These are phyloP conservation scores for Sterna hirundo DNA, from an alignment of 2,113 vertebrate genomes.

Conservation along the genomic window DNA sequence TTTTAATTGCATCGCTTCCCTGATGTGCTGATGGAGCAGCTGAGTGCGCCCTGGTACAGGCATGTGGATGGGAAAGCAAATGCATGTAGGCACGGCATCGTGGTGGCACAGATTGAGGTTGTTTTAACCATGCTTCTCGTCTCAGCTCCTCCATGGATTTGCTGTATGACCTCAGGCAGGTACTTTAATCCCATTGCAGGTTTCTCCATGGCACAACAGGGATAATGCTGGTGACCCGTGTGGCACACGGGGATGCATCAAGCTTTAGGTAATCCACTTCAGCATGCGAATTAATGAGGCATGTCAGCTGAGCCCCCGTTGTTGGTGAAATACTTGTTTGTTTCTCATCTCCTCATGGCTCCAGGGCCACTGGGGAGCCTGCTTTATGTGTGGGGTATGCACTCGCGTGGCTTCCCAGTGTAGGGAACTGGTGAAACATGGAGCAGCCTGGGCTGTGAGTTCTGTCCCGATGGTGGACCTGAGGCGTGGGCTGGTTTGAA, in stretches of 20 bases:
- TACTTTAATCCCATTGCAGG: not conserved
- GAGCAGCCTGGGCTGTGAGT: not conserved
- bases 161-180: not conserved
- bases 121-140: not conserved
- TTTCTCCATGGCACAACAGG: not conserved
- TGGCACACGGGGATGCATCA: not conserved
- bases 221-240: not conserved
- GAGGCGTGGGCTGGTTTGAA: not conserved
- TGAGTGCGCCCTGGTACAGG: fast-evolving
- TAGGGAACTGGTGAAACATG: not conserved
- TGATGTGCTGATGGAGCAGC: not conserved
- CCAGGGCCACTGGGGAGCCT: fast-evolving
- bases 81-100: fast-evolving
- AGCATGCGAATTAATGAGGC: not conserved
- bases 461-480: fast-evolving
- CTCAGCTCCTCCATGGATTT: not conserved
- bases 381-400: too few relatives aligned
- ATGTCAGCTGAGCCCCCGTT: not conserved
- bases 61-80: not conserved
- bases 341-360: not conserved
- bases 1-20: not conserved
- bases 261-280: not conserved
- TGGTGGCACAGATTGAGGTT: not conserved
- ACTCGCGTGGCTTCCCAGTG: not conserved
- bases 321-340: not conserved